Evolutionary conservation across 2,113 vertebrate species (phyloP).

Genomic region (Ancistrus triradiatus): DNA sequence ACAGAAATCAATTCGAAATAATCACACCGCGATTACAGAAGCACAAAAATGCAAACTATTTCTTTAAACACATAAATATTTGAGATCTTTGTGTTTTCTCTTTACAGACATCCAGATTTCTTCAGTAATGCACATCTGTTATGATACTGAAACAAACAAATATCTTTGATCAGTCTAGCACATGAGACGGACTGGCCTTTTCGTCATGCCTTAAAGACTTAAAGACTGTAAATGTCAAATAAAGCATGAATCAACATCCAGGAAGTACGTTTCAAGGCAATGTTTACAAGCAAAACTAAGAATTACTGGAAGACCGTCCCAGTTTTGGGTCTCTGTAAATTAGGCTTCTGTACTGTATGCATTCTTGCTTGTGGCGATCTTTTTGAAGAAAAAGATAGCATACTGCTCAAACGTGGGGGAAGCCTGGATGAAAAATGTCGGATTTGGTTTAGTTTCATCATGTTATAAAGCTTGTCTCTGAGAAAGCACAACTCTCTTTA

Average conservation of each 20-base stretch:
- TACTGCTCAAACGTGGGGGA: constrained; percentile 18
- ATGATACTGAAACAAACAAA: too few species aligned
- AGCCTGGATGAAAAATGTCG: constrained; percentile 13
- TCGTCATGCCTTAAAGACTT: constrained; percentile 9
- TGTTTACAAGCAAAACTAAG: constrained; percentile 20
- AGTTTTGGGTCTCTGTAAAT: constrained; percentile 43
- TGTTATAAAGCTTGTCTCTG: not conserved
- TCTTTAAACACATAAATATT: too few species aligned
- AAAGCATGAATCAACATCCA: constrained; percentile 6
- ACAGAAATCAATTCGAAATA: too few species aligned
- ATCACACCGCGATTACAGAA: too few species aligned
- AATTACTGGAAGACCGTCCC: constrained; percentile 26
- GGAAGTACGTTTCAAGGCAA: constrained; percentile 33
- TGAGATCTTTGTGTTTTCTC: too few species aligned
- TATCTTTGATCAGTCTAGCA: too few species aligned
- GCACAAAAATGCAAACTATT: too few species aligned
- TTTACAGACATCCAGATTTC: too few species aligned
- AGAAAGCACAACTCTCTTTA: constrained; percentile 21
- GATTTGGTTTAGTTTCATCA: constrained; percentile 40
- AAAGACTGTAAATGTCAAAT: constrained; percentile 20
- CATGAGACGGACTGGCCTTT: too few species aligned
- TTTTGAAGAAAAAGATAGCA: constrained; percentile 44
- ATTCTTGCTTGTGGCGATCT: constrained; percentile 36
- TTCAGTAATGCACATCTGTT: too few species aligned
- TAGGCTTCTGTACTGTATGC: constrained; percentile 12